phyloP scores from a whole-genome alignment of 2,113 vertebrate species.

The Nettapus auritus region DNA sequence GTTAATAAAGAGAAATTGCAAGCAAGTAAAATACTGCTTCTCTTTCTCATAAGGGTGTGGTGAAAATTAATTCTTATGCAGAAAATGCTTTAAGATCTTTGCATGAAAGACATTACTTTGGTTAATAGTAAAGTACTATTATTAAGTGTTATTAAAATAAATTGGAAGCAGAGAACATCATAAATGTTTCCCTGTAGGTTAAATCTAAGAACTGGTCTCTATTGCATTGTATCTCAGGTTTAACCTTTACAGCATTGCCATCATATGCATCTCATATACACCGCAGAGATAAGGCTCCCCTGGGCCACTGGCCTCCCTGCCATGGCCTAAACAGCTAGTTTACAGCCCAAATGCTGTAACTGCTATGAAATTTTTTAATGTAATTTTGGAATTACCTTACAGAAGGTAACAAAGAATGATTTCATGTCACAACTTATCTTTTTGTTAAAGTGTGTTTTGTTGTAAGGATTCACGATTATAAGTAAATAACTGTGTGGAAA shows the following conservation, averaged over 20 bases:
- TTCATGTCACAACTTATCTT: not conserved
- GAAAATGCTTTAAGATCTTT: conserved; percentile 49
- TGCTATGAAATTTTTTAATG: not conserved
- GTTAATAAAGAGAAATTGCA: conserved; percentile 60
- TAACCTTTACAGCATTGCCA: conserved; percentile 37
- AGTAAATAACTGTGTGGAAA: accelerated
- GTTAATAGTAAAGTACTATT: conserved; percentile 50
- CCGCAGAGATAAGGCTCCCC: not conserved
- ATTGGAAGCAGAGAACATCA: conserved; percentile 57
- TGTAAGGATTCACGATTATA: not conserved
- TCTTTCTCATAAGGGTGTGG: conserved; percentile 20
- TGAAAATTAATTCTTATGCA: conserved; percentile 48
- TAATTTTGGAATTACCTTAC: not conserved
- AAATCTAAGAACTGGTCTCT: conserved; percentile 27
- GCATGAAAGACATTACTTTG: conserved; percentile 51
- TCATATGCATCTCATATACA: not conserved
- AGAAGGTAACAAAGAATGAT: not conserved
- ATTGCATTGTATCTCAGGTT: conserved; percentile 3
- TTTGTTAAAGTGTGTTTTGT: not conserved
- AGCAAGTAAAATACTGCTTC: conserved; percentile 58
- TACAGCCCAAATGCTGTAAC: not conserved
- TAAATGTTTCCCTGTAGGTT: conserved; percentile 60
- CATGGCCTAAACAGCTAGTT: not conserved
- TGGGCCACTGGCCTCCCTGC: not conserved
- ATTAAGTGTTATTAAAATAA: conserved; percentile 76